A percentile compares a stretch with the other conserved stretches of the same genome.
Evolutionary conservation across 2,888 invertebrate species (phyloP).

Genomic region (Timema cristinae): DNA sequence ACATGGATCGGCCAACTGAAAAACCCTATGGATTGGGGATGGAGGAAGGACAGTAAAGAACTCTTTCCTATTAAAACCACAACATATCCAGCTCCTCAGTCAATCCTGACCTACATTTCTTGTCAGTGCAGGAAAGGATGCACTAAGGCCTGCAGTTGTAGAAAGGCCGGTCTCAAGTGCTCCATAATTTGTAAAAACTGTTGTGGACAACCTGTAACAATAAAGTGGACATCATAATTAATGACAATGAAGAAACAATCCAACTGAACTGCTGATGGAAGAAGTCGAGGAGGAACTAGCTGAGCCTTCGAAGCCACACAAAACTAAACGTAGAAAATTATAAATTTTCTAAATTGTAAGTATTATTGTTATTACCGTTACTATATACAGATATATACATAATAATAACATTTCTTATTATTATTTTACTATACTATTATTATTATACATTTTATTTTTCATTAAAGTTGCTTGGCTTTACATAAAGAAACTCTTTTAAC

Average conservation of each 20-base stretch:
- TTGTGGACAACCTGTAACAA: background rate
- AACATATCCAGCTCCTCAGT: background rate
- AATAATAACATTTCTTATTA: no score
- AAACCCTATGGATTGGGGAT: background rate
- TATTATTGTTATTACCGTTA: background rate
- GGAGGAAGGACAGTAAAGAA: background rate
- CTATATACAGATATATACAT: background rate
- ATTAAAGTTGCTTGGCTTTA: background rate
- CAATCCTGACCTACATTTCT: background rate
- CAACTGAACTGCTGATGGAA: background rate
- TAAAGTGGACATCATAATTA: background rate
- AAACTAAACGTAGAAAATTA: background rate
- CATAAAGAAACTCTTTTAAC: background rate
- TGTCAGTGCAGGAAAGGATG: background rate
- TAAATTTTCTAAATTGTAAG: background rate
- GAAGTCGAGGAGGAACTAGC: background rate
- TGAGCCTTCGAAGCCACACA: background rate
- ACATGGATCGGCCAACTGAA: background rate
- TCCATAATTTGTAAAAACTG: background rate
- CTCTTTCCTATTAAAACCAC: background rate
- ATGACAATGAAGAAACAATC: background rate
- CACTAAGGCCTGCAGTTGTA: conserved; percentile 2
- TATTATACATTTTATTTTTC: no score
- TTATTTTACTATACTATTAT: no score
- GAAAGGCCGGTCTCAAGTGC: background rate